Evolutionary conservation across 2,888 invertebrate genomes (phyloP), one percentile per base, ranked within the genome.

Genomic region (Polymixis lichenea): DNA sequence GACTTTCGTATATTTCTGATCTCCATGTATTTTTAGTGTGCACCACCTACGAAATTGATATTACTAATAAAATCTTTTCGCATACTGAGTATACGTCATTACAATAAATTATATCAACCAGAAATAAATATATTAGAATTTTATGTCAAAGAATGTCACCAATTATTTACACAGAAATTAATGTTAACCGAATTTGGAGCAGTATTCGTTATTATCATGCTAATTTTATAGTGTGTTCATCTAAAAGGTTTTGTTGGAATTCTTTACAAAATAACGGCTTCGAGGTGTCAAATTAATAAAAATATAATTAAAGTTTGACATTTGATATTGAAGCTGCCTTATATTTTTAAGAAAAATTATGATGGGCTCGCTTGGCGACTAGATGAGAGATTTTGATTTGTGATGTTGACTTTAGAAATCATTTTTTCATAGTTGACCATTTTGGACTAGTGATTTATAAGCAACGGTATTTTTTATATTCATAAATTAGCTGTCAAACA

Each of bases 191-290:
- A 90, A 92, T 90, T 88, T 91, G 86, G 92, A 91, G 88, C 90
- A 90, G 86, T 91, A 83, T 85, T 85, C 71, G 80, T 87, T 87
- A 92, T 92, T 93, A 90, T 91, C 81, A 93, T 94, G 92, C 78
- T 84, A 93, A 94, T 94, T 90, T 90, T 89, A 90, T 91, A 80
- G 87, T 85, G 78, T 86, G 72, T 82, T 84, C 80, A 86, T 88
- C 85, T 87, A 85, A 80, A 80, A 73, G 2, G 28, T 84, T 82
- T 85, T 76, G 65, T 72, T 70, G 32, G n/a, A 70, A 38, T 72
- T 62, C 32, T 58, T 62, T 55, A 71, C 38, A 72, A 75, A 86
- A 76, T 86, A 81, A 82, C 77, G 62, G 68, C 62, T 55, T 11
- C 13, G 43, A 78, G 32, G 61, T 87, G 68, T 76, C 79, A 83